Percentiles rank a stretch among this genome's conserved stretches.
Evolutionary conservation across 2,113 vertebrate genomes (phyloP).

Genomic region (Urocolius indicus): DNA sequence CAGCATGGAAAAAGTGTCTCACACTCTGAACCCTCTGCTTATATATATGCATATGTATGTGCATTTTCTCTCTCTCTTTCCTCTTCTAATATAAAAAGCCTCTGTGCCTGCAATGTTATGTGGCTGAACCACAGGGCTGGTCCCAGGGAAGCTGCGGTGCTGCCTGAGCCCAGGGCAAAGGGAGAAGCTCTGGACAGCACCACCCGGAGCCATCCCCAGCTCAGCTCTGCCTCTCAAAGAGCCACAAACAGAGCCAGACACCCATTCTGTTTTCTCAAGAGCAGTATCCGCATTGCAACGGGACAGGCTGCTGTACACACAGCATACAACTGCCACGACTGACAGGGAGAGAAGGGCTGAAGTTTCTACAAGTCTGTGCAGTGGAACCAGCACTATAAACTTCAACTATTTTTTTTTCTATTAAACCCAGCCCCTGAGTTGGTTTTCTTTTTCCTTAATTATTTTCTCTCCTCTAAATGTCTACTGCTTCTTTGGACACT

Average conservation of each 20-base stretch:
- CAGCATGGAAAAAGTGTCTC: conserved; percentile 49
- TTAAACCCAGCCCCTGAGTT: not conserved
- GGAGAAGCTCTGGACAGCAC: not conserved
- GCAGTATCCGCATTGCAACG: fast-evolving
- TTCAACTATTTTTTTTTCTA: not conserved
- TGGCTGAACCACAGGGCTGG: not conserved
- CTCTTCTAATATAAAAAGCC: not conserved
- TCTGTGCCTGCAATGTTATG: not conserved
- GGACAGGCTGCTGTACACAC: not conserved
- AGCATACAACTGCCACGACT: not conserved
- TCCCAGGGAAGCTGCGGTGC: not conserved
- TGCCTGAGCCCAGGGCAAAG: fast-evolving
- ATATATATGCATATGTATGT: not conserved
- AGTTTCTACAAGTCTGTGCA: not conserved
- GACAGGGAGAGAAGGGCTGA: not conserved
- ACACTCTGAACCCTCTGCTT: not conserved
- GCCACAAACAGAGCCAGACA: not conserved
- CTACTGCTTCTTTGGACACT: not conserved
- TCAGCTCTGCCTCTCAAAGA: not conserved
- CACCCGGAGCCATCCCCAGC: fast-evolving
- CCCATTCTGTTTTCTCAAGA: fast-evolving
- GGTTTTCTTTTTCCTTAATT: not conserved
- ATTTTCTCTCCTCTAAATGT: not conserved
- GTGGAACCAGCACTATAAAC: not conserved
- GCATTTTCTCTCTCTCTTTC: not conserved